A percentile compares a stretch with the other conserved stretches of the same genome.
These are phyloP conservation scores for Morpho helenor DNA, from an alignment of 2,888 invertebrate genomes.

Conservation along the genomic window DNA sequence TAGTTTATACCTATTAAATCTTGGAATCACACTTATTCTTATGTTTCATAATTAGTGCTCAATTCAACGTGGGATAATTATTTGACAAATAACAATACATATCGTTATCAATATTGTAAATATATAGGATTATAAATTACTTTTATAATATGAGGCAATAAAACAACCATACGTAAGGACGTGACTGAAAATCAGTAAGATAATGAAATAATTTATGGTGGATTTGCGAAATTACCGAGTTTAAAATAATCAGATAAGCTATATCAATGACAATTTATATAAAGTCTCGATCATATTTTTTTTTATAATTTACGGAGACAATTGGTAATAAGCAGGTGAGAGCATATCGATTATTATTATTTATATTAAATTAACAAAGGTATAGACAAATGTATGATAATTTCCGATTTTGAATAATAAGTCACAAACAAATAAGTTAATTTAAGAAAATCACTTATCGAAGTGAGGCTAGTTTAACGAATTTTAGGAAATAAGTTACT, in stretches of 20 bases:
- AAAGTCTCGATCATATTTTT: conserved; percentile 16
- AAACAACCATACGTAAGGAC: background rate
- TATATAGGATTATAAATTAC: conserved; percentile 1
- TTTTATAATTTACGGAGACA: background rate
- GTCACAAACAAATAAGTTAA: no score
- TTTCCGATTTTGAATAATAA: no score
- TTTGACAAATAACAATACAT: background rate
- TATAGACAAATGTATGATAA: no score
- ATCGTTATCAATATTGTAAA: background rate
- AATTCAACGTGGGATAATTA: no score
- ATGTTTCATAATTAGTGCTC: no score
- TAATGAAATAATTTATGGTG: conserved; percentile 13
- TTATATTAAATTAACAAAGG: no score
- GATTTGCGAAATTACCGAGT: conserved; percentile 17
- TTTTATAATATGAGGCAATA: background rate
- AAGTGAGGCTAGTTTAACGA: no score
- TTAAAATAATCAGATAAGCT: conserved; percentile 11
- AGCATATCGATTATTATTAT: no score
- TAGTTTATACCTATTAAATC: no score
- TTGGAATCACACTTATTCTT: no score
- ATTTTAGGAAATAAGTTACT: no score
- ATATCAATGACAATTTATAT: conserved; percentile 8
- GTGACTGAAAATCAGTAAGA: conserved; percentile 16
- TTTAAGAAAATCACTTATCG: no score
- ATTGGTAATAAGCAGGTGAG: conserved; percentile 17